Percentiles rank a stretch among this genome's conserved stretches.
Conservation (phyloP, 2,888 invertebrate species). For the Yponomeuta cagnagella region DNA sequence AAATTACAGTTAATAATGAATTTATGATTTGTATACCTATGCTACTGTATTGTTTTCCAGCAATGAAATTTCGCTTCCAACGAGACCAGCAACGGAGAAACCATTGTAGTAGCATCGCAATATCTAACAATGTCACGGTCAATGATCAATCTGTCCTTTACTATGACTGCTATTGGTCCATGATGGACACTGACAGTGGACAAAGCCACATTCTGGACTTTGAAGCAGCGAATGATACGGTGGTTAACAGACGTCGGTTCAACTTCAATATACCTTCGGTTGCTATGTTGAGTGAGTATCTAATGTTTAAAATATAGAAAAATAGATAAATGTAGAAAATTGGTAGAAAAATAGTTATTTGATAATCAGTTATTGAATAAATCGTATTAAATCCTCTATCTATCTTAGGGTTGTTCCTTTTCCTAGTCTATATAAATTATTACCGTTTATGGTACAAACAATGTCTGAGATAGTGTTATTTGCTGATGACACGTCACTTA, state of each 20-base stretch:
- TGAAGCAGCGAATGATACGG: constrained; percentile 53
- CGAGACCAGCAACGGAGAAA: constrained; percentile 37
- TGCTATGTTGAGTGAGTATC: constrained; percentile 60
- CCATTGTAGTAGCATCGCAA: constrained; percentile 59
- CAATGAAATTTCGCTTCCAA: constrained; percentile 64
- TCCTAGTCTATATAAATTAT: too few species aligned
- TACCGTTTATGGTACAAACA: too few species aligned
- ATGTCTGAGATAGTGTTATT: too few species aligned
- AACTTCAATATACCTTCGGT: constrained; percentile 62
- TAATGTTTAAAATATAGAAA: constrained; percentile 4
- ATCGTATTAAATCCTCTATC: too few species aligned
- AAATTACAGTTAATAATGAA: too few species aligned
- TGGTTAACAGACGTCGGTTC: constrained; percentile 56
- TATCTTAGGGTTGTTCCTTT: too few species aligned
- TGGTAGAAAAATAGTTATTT: too few species aligned
- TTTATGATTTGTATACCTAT: too few species aligned
- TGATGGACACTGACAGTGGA: constrained; percentile 41
- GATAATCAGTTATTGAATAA: too few species aligned
- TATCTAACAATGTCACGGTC: constrained; percentile 51
- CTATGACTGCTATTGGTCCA: constrained; percentile 65
- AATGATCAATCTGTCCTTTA: constrained; percentile 60
- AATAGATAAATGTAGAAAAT: too few species aligned
- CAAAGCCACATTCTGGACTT: constrained; percentile 60
- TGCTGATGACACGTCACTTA: too few species aligned
- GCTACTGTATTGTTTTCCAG: constrained; percentile 34